Percentiles rank a stretch among this genome's conserved stretches.
phyloP scores from a whole-genome alignment of 2,797 vertebrate species.

The Nasua narica region DNA sequence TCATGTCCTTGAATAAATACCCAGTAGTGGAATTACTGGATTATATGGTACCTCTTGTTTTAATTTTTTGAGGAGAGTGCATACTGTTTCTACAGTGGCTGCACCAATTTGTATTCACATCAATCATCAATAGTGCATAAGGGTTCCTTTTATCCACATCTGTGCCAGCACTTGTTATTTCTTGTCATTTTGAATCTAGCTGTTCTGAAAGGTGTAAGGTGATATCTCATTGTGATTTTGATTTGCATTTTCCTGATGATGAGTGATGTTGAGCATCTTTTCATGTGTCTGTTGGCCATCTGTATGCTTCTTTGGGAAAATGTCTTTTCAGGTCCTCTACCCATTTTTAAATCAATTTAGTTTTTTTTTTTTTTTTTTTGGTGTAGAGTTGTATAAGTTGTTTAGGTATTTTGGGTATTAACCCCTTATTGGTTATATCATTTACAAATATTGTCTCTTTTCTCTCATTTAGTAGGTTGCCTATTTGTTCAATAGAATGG shows the following conservation, averaged over 20 bases:
- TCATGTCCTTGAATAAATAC: not conserved
- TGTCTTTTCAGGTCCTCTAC: not conserved
- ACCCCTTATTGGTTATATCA: not conserved
- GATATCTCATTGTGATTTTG: not conserved
- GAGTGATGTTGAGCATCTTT: not conserved
- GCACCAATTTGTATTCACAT: not conserved
- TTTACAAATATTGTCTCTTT: not conserved
- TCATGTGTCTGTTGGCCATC: not conserved
- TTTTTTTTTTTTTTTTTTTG: not conserved
- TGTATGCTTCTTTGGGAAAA: not conserved
- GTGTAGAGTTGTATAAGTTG: not conserved
- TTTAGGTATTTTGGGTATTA: not conserved
- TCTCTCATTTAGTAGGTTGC: not conserved
- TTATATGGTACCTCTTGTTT: not conserved
- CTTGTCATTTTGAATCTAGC: not conserved
- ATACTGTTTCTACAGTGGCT: not conserved
- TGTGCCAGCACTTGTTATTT: not conserved
- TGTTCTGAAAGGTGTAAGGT: not conserved
- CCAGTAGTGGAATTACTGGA: not conserved
- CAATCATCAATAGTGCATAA: not conserved
- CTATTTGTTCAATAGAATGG: not conserved
- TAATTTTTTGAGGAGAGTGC: not conserved
- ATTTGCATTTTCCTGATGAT: not conserved
- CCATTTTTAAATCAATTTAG: not conserved
- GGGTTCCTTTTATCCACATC: not conserved